Conservation (phyloP, 2,113 vertebrate genomes). For the Entelurus aequoreus region DNA sequence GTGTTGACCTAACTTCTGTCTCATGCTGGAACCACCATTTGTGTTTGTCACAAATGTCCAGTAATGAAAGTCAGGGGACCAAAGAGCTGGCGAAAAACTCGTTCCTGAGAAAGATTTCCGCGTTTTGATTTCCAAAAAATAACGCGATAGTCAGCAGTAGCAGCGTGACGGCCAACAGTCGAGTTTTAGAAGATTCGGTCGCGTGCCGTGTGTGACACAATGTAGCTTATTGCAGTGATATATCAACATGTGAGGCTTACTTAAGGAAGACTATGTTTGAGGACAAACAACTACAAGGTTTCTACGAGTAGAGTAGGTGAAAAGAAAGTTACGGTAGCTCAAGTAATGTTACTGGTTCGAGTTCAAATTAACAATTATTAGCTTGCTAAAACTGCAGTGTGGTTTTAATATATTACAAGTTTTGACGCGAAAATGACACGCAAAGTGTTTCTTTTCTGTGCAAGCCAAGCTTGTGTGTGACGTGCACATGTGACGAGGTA, state of each 20-base stretch:
- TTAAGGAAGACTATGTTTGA: conserved; percentile 48
- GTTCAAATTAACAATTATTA: conserved; percentile 1
- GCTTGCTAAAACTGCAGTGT: not conserved
- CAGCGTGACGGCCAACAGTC: conserved; percentile 30
- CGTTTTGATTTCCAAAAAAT: conserved; percentile 37
- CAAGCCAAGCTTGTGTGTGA: conserved; percentile 15
- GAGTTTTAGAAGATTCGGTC: conserved; percentile 8
- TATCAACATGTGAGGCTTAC: conserved; percentile 30
- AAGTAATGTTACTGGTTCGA: conserved; percentile 14
- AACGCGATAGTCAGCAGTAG: conserved; percentile 20
- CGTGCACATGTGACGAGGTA: conserved; percentile 23
- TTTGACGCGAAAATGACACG: no score
- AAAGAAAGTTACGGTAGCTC: conserved; percentile 1
- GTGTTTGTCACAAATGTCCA: conserved; percentile 44
- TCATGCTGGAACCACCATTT: not conserved
- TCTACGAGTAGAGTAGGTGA: not conserved
- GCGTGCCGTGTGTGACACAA: conserved; percentile 19
- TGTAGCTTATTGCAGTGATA: conserved; percentile 56
- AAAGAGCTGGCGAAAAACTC: no score
- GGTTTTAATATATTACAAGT: not conserved
- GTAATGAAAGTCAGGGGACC: no score
- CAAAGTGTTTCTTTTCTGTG: no score
- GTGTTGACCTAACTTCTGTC: conserved; percentile 17
- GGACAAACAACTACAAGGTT: conserved; percentile 18
- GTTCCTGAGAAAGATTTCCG: conserved; percentile 46